Base-by-base conservation (phyloP, 2,888 invertebrate genomes). In the Eupsilia transversa region DNA sequence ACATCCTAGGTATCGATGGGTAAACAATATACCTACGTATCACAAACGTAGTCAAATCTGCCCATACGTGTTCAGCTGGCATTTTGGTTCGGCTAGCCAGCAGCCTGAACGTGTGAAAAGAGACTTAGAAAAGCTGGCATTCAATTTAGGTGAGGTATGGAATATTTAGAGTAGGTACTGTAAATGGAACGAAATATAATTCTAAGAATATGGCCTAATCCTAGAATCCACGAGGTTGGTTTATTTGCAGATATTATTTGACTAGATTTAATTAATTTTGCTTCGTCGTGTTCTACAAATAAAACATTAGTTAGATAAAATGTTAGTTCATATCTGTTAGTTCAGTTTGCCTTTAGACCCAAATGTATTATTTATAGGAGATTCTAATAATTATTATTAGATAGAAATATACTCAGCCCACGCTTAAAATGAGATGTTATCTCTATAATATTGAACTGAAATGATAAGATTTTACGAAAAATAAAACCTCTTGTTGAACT, bases 241-340 rank as follows among this genome's bases (percentile, higher is more conserved):
- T 35, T 54, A 49, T 68, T 68, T 61, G 59, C 14, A 4, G 20
- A 60, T 14, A 67, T 43, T 14, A 57, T 59, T 74, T 46, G 23
- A 54, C 46, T 69, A 57, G 30, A 49, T 67, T 66, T 65, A 43
- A 82, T 78, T 60, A 56, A 82, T 64, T 20, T 74, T 33, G 14
- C 23, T 65, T 52, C 9, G 12, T 52, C 35, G 63, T 71, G 33
- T 60, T 74, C 20, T 60, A 27, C 64, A 65, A 61, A 61, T 52
- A 78, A n/a, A 72, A 74, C 46, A 54, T 71, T 54, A 49, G 41
- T 66, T 35, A 27, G 23, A 27, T 54, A 43, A n/a, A n/a, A n/a
- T n/a, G n/a, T n/a, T n/a, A n/a, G n/a, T n/a, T n/a, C n/a, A n/a
- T 43, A 59, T 54, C 14, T 78, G 20, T 54, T 38, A 61, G 27